Base-by-base conservation (phyloP, 2,113 vertebrate species). In the Rhinoptilus africanus region DNA sequence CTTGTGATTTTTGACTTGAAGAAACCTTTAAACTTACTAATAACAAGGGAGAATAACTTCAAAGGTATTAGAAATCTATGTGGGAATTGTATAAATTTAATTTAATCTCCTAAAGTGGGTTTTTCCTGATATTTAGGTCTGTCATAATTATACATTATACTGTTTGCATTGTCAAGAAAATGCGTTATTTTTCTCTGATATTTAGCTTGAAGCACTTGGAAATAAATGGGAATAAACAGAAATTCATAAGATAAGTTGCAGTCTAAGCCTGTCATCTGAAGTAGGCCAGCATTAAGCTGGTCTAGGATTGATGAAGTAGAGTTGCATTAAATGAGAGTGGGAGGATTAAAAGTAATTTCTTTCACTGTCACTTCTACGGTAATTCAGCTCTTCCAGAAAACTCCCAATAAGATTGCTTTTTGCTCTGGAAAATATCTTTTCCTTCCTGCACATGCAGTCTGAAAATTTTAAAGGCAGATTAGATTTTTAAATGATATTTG, bases 261-360 rank as follows among this genome's bases (percentile, higher is more conserved):
- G 20, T 14, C 79, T 87, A 54, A 89, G 47, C 51, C 86, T 95
- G 80, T 64, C 90, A 75, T 80, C 45, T 69, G 50, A 85, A 91
- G 84, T 76, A 92, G 86, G 66, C 74, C 64, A 89, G 54, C 54
- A 74, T 91, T 93, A 66, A 94, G 79, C 43, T 59, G 12, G 37
- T 59, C 72, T 35, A 68, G 82, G 87, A 84, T 51, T 91, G 87
- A 93, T 93, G 92, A 88, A 80, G 51, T 35, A 88, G 73, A 78
- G 30, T 35, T 84, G 69, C 69, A 60, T 86, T 80, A 90, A 82
- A 48, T 89, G 56, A 86, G 60, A 69, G 88, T 88, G 88, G 85
- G 72, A 92, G 72, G 81, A 93, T 88, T 92, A 56, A 34, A 93
- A 95, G 71, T 88, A 71, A 76, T 90, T 93, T 72, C 59, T 93